Percentiles rank a stretch among this genome's conserved stretches.
Conservation (phyloP, 2,113 vertebrate genomes). For the Ardeotis arabs region DNA sequence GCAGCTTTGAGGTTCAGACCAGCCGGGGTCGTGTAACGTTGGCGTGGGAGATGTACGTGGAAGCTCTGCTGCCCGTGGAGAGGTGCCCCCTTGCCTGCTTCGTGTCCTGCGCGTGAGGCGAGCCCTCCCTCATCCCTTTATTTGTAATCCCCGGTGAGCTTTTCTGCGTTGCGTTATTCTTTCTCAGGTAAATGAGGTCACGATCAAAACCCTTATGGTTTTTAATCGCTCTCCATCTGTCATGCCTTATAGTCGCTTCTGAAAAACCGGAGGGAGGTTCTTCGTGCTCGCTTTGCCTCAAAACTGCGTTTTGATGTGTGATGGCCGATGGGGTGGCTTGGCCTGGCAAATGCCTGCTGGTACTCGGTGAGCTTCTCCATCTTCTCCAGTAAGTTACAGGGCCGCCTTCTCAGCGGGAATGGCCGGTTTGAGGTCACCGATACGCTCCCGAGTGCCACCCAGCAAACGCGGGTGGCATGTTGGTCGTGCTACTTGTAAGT, state of each 20-base stretch:
- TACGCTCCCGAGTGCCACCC: too few species aligned
- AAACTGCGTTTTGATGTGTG: background rate
- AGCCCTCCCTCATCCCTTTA: background rate
- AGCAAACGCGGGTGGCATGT: accelerated
- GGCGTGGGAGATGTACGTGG: accelerated
- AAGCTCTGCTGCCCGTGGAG: background rate
- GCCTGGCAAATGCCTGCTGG: background rate
- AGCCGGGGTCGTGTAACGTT: background rate
- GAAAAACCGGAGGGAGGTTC: background rate
- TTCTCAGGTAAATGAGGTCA: constrained; percentile 26
- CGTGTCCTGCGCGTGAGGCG: background rate
- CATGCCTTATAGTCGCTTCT: background rate
- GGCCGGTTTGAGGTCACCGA: accelerated
- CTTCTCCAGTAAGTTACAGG: background rate
- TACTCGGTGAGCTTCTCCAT: background rate
- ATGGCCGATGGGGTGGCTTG: background rate
- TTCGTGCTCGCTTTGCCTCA: background rate
- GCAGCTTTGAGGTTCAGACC: background rate
- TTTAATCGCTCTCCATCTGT: constrained; percentile 54
- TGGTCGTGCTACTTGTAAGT: background rate
- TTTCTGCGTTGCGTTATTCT: constrained; percentile 6
- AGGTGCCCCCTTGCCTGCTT: background rate
- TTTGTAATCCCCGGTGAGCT: constrained; percentile 32
- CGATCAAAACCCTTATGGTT: constrained; percentile 22
- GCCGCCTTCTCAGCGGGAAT: background rate